phyloP scores from a whole-genome alignment of 2,113 vertebrate genomes.

The Vicugna pacos region DNA sequence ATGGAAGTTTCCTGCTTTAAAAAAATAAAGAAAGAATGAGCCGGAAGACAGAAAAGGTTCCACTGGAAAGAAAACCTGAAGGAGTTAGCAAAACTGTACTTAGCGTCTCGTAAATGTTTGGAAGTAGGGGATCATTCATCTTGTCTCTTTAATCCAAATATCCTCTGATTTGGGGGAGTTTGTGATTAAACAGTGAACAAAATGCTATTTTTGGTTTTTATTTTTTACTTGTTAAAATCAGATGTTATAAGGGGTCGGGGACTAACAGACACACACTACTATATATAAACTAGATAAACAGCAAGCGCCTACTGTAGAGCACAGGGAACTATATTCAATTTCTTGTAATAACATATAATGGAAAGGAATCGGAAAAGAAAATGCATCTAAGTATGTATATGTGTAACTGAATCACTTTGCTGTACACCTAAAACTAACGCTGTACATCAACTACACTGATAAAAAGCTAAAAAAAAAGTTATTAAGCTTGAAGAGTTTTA shows the following conservation, averaged over 20 bases:
- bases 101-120: neutral
- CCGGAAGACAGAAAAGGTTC: neutral
- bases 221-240: neutral
- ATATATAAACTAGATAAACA: no score
- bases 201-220: neutral
- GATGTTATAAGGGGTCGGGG: no score
- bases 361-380: no score
- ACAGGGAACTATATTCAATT: no score
- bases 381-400: no score
- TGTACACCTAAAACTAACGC: no score
- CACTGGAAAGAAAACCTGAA: neutral
- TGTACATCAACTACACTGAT: no score
- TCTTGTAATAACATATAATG: no score
- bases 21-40: neutral
- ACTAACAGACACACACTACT: no score
- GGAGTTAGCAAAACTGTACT: neutral
- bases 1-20: constrained; percentile 40
- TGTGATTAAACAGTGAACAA: neutral
- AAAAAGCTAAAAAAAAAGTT: no score
- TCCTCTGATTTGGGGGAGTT: neutral
- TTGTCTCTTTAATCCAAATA: neutral
- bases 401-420: no score
- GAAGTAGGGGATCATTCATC: neutral
- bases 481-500: neutral
- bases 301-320: no score